Evolutionary conservation across 2,888 invertebrate species (phyloP), one percentile per base, ranked within the genome.

Genomic region (Melinaea menophilus): DNA sequence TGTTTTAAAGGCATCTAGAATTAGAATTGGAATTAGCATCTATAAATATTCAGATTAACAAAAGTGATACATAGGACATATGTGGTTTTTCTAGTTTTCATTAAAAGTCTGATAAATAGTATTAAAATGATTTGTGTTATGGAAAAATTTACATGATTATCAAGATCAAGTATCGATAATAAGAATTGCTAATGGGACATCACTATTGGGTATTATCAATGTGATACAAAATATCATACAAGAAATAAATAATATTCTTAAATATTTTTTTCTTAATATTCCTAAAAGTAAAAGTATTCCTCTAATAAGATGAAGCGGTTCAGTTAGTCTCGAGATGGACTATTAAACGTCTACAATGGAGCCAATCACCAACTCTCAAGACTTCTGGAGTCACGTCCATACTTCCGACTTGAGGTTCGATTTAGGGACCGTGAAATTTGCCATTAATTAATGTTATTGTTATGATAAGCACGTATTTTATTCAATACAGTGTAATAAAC

Each of bases 361-460:
- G 81, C 83, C 89, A 90, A 90, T 90, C 89, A 90, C 78, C 79
- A 84, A 86, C 79, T 85, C 81, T 76, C 76, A 75, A 79, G 81
- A 80, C 81, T 84, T 80, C 82, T 78, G 69, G 68, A 80, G 75
- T 81, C 89, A 88, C 87, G 88, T 88, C 78, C 69, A 65, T 65
- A 73, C 73, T 73, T 72, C 73, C 72, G 70, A 72, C 69, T 75
- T 73, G 66, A 69, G 58, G 67, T 66, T 63, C 59, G 61, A 65
- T 58, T 65, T 61, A 65, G 65, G 57, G 58, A 58, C 63, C 59
- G 62, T 62, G 59, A 66, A 69, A 66, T 69, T 68, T 67, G 61
- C 64, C 69, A 58, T 51, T 64, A 65, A 62, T 65, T 69, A 67
- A 63, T 58, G 62, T 56, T 56, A 68, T 66, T 64, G 62, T 66